Base-by-base conservation (phyloP, 2,113 vertebrate species). In the Podiceps cristatus region DNA sequence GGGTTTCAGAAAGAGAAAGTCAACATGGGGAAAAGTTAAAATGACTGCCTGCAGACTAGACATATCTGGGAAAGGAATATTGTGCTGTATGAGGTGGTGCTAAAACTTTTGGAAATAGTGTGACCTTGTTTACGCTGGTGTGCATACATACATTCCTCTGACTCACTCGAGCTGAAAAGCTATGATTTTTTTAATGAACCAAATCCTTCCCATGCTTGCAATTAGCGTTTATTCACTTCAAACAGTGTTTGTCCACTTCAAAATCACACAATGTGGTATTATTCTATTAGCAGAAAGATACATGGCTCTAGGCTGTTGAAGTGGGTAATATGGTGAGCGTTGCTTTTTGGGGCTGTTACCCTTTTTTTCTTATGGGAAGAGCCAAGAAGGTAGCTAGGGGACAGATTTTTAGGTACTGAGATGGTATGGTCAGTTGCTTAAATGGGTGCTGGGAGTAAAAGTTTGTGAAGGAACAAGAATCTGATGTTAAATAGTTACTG, bases 141-240 rank as follows among this genome's bases (percentile, higher is more conserved):
- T 77, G 49, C 4, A 4, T 35, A 11, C 24, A 17, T 27, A 47
- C 12, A 37, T 94, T 92, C 31, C 53, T 83, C 31, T 86, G 81
- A 89, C 29, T 89, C 56, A 50, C 23, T 84, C 4, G 1, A 45
- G 55, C 52, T 58, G 69, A 88, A 94, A 85, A 91, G 29, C 62
- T 87, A 59, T 75, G 74, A 42, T 74, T 68, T 63, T 90, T 93
- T 93, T 8, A 83, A 96, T 74, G 76, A 92, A 78, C 59, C 6
- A 29, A 69, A 82, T 73, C 58, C 11, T 71, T 92, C 23, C 29
- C 1, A 1, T 71, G 55, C 31, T 85, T 85, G 37, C 31, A 95
- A 79, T 90, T 93, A 93, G 42, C 79, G 11, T 89, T 95, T 94
- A n/a, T 95, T 91, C 60, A 49, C 56, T 89, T 95, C 64, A 42